Conservation (phyloP, 2,113 vertebrate species). For the Hemiscyllium ocellatum region DNA sequence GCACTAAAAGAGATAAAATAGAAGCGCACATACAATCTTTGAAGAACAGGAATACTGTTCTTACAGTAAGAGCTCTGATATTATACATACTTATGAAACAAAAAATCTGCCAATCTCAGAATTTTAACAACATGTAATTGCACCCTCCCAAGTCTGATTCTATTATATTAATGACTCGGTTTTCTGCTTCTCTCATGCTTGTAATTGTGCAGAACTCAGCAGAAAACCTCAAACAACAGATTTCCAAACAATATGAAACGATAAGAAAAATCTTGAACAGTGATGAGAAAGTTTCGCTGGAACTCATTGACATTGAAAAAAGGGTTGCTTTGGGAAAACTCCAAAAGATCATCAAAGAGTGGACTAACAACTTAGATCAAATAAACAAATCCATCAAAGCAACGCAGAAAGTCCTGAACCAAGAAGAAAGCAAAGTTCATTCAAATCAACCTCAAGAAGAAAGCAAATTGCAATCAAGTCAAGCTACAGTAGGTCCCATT, state of each 20-base stretch:
- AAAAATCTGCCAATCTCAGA: neutral
- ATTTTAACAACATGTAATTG: neutral
- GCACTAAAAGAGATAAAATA: slow-evolving; percentile 47
- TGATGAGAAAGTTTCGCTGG: slow-evolving; percentile 50
- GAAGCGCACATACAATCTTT: slow-evolving; percentile 58
- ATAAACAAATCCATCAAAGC: slow-evolving; percentile 47
- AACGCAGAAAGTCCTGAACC: slow-evolving; percentile 42
- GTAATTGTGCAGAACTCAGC: slow-evolving; percentile 47
- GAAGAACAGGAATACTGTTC: slow-evolving; percentile 56
- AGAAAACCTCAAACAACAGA: slow-evolving; percentile 56
- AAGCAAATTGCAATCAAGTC: neutral
- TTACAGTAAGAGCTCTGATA: slow-evolving; percentile 50
- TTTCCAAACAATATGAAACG: slow-evolving; percentile 51
- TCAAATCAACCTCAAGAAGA: neutral
- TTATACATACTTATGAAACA: neutral
- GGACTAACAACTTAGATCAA: slow-evolving; percentile 51
- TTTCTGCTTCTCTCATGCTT: slow-evolving; percentile 8
- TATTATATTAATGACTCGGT: slow-evolving; percentile 42
- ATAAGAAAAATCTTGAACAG: slow-evolving; percentile 47
- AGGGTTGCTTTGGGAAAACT: slow-evolving; percentile 49
- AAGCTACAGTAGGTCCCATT: neutral
- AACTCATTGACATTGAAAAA: slow-evolving; percentile 56
- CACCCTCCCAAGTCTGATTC: neutral
- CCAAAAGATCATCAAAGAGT: slow-evolving; percentile 52
- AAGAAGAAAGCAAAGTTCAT: slow-evolving; percentile 10